Percentiles rank a stretch among this genome's conserved stretches.
Conservation (phyloP, 35 echinoderm and acorn worm species). For the Apostichopus californicus region DNA sequence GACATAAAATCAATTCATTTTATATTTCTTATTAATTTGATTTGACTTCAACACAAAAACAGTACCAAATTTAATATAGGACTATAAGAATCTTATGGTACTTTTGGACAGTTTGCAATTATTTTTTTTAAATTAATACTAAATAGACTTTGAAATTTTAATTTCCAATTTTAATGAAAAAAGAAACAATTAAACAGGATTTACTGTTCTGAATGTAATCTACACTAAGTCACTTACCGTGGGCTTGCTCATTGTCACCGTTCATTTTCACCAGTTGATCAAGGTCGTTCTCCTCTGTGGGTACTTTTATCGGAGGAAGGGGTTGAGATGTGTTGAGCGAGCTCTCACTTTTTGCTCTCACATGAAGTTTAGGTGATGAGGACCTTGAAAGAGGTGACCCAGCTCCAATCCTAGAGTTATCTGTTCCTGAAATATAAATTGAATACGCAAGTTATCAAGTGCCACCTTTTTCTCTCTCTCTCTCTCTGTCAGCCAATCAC, state of each 20-base stretch:
- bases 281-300: constrained; percentile 48
- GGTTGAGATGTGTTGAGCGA: constrained; percentile 68
- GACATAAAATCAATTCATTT: too few relatives aligned
- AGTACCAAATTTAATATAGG: too few relatives aligned
- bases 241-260: neutral
- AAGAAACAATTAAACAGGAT: neutral
- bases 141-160: too few relatives aligned
- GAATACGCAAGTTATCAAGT: too few relatives aligned
- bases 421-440: constrained; percentile 1
- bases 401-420: constrained; percentile 6
- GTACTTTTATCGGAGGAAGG: constrained; percentile 97
- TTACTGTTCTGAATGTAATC: neutral
- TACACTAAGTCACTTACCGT: neutral
- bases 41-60: too few relatives aligned
- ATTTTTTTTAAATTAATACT: too few relatives aligned
- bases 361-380: constrained; percentile 47
- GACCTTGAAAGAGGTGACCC: constrained; percentile 13
- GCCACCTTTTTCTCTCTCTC: too few relatives aligned
- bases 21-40: too few relatives aligned
- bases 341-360: constrained; percentile 69
- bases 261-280: neutral
- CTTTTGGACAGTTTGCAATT: too few relatives aligned
- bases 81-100: too few relatives aligned
- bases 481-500: too few relatives aligned
- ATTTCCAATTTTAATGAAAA: too few relatives aligned